These are phyloP conservation scores for Tetheella fluctuosa DNA, from an alignment of 2,888 invertebrate genomes.

Conservation along the genomic window DNA sequence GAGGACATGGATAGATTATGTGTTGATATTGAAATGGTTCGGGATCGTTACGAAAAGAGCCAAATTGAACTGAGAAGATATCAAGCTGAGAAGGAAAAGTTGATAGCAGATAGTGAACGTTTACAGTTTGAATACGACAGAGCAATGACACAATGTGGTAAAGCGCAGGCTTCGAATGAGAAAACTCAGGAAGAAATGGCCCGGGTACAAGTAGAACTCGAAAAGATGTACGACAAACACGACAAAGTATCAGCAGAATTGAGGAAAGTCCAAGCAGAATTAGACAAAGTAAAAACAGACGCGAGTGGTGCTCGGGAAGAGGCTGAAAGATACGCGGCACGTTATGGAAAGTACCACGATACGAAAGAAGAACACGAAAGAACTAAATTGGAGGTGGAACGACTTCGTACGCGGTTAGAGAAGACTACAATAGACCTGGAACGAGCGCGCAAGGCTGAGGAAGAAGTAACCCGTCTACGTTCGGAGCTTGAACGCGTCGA, in stretches of 20 bases:
- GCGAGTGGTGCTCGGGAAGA: constrained; percentile 92
- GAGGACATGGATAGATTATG: constrained; percentile 90
- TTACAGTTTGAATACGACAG: constrained; percentile 94
- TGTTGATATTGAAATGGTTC: constrained; percentile 93
- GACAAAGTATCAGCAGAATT: constrained; percentile 93
- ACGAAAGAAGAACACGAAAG: constrained; percentile 91
- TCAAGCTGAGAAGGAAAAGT: constrained; percentile 93
- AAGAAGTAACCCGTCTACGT: constrained; percentile 86
- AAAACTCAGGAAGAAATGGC: constrained; percentile 96
- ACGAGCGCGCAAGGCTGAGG: constrained; percentile 88
- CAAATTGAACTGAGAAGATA: constrained; percentile 92
- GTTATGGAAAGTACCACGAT: constrained; percentile 90
- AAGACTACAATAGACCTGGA: constrained; percentile 92
- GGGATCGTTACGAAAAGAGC: constrained; percentile 94
- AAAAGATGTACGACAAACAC: constrained; percentile 95
- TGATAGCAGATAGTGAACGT: constrained; percentile 92
- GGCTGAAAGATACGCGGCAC: constrained; percentile 88
- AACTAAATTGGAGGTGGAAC: constrained; percentile 91
- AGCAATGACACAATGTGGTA: constrained; percentile 93
- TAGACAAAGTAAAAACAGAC: constrained; percentile 88
- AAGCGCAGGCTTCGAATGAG: constrained; percentile 93
- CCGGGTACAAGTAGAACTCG: constrained; percentile 92
- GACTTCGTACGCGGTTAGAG: constrained; percentile 91
- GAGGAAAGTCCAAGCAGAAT: constrained; percentile 90
- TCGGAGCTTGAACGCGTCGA: constrained; percentile 90